Conservation (phyloP, 1,140 invertebrate species). For the Diachasmimorpha longicaudata region DNA sequence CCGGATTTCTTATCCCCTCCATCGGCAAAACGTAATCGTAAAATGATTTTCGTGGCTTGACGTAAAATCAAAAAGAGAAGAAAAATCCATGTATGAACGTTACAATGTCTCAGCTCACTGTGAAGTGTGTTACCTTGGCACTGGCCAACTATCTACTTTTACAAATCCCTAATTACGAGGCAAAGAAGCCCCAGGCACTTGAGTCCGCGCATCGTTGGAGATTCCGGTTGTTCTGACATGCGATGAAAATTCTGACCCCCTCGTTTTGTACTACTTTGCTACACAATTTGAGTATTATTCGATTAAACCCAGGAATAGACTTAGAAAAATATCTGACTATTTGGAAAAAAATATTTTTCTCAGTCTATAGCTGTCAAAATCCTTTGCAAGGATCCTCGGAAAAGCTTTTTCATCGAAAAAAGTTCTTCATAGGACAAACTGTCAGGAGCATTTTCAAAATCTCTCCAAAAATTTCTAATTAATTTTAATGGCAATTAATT, state of each 20-base stretch:
- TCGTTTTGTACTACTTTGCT: not conserved
- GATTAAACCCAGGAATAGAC: conserved; percentile 11
- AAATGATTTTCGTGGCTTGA: conserved; percentile 28
- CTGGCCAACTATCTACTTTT: not conserved
- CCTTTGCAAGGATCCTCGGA: too few relatives aligned
- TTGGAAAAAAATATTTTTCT: too few relatives aligned
- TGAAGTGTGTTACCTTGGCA: not conserved
- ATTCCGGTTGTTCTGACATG: not conserved
- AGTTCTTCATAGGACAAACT: too few relatives aligned
- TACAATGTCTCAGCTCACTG: not conserved
- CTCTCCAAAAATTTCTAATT: too few relatives aligned
- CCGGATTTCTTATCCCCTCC: conserved; percentile 24
- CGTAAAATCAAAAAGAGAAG: not conserved
- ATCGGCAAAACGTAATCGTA: conserved; percentile 49
- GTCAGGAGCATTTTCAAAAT: too few relatives aligned
- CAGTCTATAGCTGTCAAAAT: too few relatives aligned
- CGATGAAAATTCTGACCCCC: not conserved
- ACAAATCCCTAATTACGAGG: conserved; percentile 17
- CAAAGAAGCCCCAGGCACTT: conserved; percentile 9
- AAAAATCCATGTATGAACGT: not conserved
- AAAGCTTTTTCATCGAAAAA: too few relatives aligned
- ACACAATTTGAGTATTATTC: not conserved
- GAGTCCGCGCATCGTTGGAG: conserved; percentile 10
- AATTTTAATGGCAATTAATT: too few relatives aligned
- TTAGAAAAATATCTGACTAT: too few relatives aligned